Evolutionary conservation across 2,113 vertebrate genomes (phyloP).

Genomic region (Papio anubis): DNA sequence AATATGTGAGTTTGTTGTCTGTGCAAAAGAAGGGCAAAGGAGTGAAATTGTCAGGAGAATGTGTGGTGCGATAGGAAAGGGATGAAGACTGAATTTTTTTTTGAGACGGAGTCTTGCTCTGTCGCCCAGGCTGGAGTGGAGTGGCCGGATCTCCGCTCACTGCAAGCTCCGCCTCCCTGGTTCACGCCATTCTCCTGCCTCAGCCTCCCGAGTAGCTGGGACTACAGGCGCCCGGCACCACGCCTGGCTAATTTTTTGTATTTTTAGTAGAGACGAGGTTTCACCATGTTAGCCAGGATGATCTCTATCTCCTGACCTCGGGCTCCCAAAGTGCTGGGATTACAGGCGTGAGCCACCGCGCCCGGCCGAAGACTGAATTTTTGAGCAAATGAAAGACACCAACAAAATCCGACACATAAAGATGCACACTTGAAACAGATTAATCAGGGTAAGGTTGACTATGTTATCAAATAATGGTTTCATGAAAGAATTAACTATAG

Average conservation of each 20-base stretch:
- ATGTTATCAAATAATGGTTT: not conserved
- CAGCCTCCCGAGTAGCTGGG: too few species aligned
- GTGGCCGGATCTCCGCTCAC: rapidly evolving
- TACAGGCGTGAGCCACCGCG: too few species aligned
- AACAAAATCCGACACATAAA: not conserved
- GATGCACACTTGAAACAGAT: not conserved
- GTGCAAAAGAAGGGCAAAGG: not conserved
- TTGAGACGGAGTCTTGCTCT: too few species aligned
- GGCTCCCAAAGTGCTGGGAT: too few species aligned
- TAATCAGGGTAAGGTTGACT: not conserved
- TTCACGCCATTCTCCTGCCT: too few species aligned
- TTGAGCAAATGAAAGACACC: not conserved
- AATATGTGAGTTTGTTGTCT: not conserved
- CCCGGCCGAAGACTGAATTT: not conserved
- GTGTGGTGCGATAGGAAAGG: not conserved
- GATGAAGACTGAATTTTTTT: not conserved
- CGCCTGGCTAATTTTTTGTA: too few species aligned
- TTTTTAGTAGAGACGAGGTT: too few species aligned
- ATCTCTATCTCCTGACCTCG: too few species aligned
- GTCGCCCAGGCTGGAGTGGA: too few species aligned
- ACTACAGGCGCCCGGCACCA: too few species aligned
- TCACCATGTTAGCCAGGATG: too few species aligned
- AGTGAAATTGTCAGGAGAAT: not conserved
- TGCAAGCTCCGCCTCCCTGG: too few species aligned
- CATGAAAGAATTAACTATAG: not conserved